These are phyloP conservation scores for Erythrolamprus reginae DNA, from an alignment of 2,113 vertebrate genomes.

Conservation along the genomic window DNA sequence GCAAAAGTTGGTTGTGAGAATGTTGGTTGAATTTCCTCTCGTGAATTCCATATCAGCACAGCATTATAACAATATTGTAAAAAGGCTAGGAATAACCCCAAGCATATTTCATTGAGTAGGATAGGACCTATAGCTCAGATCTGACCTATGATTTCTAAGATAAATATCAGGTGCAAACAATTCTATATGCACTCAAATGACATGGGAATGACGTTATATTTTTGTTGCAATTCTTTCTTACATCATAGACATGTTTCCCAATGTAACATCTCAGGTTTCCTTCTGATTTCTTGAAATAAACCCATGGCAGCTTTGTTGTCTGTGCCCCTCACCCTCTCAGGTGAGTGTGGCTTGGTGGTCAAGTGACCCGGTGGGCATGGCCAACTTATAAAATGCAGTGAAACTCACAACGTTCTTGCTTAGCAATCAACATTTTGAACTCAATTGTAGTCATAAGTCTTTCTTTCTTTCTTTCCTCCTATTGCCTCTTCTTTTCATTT, in stretches of 20 bases:
- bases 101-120: not conserved
- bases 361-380: too few relatives aligned
- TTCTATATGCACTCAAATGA: not conserved
- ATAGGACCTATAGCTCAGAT: not conserved
- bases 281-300: not conserved
- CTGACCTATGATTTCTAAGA: conserved; percentile 10
- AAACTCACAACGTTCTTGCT: too few relatives aligned
- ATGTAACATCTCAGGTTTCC: not conserved
- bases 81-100: not conserved
- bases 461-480: too few relatives aligned
- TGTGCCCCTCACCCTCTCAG: too few relatives aligned
- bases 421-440: too few relatives aligned
- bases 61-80: not conserved
- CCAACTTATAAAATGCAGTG: too few relatives aligned
- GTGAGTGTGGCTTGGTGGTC: too few relatives aligned
- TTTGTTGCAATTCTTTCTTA: not conserved
- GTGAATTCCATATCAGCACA: not conserved
- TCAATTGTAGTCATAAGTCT: too few relatives aligned
- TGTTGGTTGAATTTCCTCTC: not conserved
- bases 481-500: too few relatives aligned
- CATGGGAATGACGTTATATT: not conserved
- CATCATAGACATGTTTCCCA: not conserved
- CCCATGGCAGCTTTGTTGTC: not conserved
- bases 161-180: not conserved
- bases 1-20: too few relatives aligned